Evolutionary conservation across 2,113 vertebrate species (phyloP), one percentile per base, ranked within the genome.

Genomic region (Picathartes gymnocephalus): DNA sequence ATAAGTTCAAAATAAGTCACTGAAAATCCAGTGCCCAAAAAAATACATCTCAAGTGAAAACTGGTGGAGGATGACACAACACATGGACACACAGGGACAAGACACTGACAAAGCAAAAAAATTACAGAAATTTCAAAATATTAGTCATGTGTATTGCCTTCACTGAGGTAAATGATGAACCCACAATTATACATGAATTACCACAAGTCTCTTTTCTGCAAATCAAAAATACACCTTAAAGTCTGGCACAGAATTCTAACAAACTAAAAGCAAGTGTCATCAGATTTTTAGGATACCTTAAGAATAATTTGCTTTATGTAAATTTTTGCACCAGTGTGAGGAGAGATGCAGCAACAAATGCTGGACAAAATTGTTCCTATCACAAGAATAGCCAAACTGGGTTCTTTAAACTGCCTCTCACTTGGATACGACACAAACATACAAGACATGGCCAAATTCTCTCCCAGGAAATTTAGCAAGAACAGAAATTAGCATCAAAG

Each of bases 31-130:
- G 25, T 62, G 68, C 6, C 27, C 23, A 57, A 58, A 90, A 62
- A 17, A 81, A 50, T 23, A 45, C 2, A 21, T n/a, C 4, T 22
- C 23, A 79, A 37, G 22, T 57, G n/a, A 80, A 78, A 84, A 81
- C 2, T 44, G 14, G 7, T 45, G 5, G 6, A 5, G 6, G 8
- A 7, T 14, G 18, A 10, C 33, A 31, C 1, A 1, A 31, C 21
- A 35, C 40, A n/a, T 30, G 33, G 23, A 28, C 12, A 44, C 10
- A 53, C 13, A 40, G 14, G 39, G 21, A 37, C 12, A 62, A 47
- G 25, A 35, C 71, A 62, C 8, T 42, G 9, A 31, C 3, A 70
- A 16, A 28, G 5, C 1, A 25, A 40, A 37, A 73, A 31, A 39
- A 11, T 18, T 6, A 18, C 3, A 65, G 5, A 4, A 74, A 61